Evolutionary conservation across 2,797 vertebrate species (phyloP).

Genomic region (Leuciscus waleckii): DNA sequence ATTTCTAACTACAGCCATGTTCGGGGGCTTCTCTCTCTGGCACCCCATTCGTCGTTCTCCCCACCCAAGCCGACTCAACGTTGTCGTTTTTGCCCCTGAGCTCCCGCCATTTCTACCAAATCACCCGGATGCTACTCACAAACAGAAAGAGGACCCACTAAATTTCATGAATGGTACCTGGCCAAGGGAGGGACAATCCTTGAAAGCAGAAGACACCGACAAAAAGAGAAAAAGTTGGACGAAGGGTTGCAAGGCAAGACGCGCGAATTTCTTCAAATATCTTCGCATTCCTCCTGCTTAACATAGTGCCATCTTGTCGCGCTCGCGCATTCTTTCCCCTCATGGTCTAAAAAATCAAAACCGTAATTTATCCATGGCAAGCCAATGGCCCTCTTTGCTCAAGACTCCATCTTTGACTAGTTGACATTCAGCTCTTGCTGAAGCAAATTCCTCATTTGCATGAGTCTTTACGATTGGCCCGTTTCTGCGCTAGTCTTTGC

Average conservation of each 20-base stretch:
- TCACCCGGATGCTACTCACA: conserved; percentile 77
- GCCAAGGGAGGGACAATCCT: conserved; percentile 78
- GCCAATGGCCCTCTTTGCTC: conserved; percentile 86
- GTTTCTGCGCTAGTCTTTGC: conserved; percentile 79
- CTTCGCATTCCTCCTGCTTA: conserved; percentile 43
- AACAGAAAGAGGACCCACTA: conserved; percentile 64
- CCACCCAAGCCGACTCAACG: conserved; percentile 64
- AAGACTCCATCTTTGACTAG: conserved; percentile 98
- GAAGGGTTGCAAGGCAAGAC: conserved; percentile 59
- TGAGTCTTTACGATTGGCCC: conserved; percentile 77
- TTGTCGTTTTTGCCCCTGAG: conserved; percentile 68
- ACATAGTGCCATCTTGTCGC: conserved; percentile 49
- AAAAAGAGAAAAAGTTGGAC: conserved; percentile 72
- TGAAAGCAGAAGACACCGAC: conserved; percentile 65
- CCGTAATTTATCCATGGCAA: conserved; percentile 76
- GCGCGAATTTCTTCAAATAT: conserved; percentile 39
- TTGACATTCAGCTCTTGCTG: conserved; percentile 94
- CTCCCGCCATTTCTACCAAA: conserved; percentile 79
- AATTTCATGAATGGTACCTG: conserved; percentile 79
- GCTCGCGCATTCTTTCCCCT: conserved; percentile 48
- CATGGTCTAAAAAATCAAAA: conserved; percentile 60
- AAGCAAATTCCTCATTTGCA: conserved; percentile 88
- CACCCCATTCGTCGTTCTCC: conserved; percentile 47
- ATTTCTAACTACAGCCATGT: conserved; percentile 64
- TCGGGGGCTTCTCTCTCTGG: conserved; percentile 30